phyloP scores from a whole-genome alignment of 1,140 invertebrate species.

The Rhynchophorus ferrugineus region DNA sequence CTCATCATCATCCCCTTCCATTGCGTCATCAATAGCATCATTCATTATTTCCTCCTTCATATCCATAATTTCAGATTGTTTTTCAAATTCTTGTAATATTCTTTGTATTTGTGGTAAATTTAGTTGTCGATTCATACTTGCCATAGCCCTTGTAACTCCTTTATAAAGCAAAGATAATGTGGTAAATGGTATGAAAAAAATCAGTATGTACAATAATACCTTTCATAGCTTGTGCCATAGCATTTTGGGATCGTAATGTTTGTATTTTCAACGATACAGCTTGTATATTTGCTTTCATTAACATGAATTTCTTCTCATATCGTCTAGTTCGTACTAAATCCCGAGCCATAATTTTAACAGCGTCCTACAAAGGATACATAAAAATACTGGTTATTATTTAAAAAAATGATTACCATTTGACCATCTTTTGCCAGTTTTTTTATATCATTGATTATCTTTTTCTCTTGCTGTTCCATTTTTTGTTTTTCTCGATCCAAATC shows the following conservation, averaged over 20 bases:
- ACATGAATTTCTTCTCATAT: conserved; percentile 97
- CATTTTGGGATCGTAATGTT: conserved; percentile 95
- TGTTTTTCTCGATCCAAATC: conserved; percentile 90
- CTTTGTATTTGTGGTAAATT: conserved; percentile 99
- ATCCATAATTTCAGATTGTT: conserved; percentile 99
- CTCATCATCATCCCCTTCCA: conserved; percentile 97
- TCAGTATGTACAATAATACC: conserved; percentile 38
- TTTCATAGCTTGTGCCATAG: conserved; percentile 99
- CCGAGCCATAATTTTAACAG: conserved; percentile 99
- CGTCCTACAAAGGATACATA: conserved; percentile 63
- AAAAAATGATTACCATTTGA: conserved; percentile 85
- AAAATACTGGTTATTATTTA: too few relatives aligned
- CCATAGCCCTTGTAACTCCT: conserved; percentile 96
- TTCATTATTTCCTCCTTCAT: conserved; percentile 99
- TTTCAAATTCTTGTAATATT: conserved; percentile 98
- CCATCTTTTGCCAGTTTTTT: conserved; percentile 99
- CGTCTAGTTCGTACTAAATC: conserved; percentile 93
- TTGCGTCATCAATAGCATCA: conserved; percentile 98
- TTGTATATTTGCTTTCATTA: conserved; percentile 99
- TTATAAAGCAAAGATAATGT: conserved; percentile 1
- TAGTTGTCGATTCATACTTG: conserved; percentile 95
- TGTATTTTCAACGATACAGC: conserved; percentile 98
- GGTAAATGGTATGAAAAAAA: background rate
- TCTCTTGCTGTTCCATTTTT: conserved; percentile 98
- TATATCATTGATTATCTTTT: conserved; percentile 97